Evolutionary conservation across 1,140 invertebrate genomes (phyloP).

Genomic region (Sycobia sp.): DNA sequence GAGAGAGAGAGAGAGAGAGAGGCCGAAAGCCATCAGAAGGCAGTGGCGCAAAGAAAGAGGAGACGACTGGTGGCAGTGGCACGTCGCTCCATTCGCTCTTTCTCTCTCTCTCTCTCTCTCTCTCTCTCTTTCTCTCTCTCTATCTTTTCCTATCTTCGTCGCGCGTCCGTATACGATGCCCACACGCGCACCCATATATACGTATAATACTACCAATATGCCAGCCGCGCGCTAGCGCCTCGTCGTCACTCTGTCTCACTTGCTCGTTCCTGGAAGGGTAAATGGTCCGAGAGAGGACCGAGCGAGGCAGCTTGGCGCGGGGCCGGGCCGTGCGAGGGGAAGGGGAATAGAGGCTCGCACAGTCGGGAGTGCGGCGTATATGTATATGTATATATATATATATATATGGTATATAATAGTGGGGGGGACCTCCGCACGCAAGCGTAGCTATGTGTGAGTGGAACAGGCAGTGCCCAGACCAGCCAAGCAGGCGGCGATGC

Average conservation of each 20-base stretch:
- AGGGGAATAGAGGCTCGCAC: not conserved
- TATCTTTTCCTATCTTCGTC: too few species aligned
- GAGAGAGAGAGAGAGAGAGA: slow-evolving; percentile 22
- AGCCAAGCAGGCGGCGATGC: slow-evolving; percentile 36
- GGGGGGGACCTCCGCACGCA: not conserved
- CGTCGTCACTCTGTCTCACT: slow-evolving; percentile 26
- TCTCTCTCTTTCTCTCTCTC: not conserved
- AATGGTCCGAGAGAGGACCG: slow-evolving; percentile 22
- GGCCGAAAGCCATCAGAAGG: slow-evolving; percentile 20
- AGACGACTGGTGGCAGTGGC: slow-evolving; percentile 27
- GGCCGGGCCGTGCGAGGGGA: not conserved
- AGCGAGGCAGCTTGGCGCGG: not conserved
- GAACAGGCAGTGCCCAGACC: slow-evolving; percentile 9
- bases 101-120: not conserved
- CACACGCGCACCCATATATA: not conserved
- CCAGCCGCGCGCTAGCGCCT: slow-evolving; percentile 12
- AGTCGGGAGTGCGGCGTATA: not conserved
- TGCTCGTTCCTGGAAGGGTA: slow-evolving; percentile 32
- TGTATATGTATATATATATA: too few species aligned
- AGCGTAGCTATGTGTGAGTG: not conserved
- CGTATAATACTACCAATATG: too few species aligned
- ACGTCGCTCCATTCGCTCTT: not conserved
- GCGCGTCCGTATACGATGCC: too few species aligned
- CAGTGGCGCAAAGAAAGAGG: slow-evolving; percentile 31
- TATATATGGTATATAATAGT: too few species aligned